Conservation (phyloP, 1,140 invertebrate species). For the Drosophila rhopaloa region DNA sequence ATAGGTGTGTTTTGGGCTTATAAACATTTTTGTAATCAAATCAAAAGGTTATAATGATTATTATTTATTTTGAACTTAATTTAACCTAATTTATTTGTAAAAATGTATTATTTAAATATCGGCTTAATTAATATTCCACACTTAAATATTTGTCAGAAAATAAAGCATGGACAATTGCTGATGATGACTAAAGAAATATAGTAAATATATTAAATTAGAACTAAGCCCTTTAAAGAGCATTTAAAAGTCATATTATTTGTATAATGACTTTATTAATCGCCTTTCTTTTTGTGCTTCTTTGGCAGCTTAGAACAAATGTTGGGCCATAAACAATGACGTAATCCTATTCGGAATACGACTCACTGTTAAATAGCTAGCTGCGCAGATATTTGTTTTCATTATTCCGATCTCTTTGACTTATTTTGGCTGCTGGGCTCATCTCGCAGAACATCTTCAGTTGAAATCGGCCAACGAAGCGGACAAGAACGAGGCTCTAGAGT, state of each 20-base stretch:
- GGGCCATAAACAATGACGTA: conserved; percentile 75
- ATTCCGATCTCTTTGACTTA: conserved; percentile 64
- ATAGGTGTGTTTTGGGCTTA: not conserved
- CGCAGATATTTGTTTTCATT: conserved; percentile 72
- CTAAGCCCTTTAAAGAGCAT: not conserved
- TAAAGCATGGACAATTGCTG: too few species aligned
- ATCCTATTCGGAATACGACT: conserved; percentile 42
- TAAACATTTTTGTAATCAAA: not conserved
- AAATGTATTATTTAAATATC: too few species aligned
- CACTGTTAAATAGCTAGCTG: conserved; percentile 39
- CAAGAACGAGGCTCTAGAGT: conserved; percentile 27
- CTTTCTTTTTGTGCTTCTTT: conserved; percentile 20
- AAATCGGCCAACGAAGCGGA: conserved; percentile 29
- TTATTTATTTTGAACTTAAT: too few species aligned
- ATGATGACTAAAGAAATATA: not conserved
- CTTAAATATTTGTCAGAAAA: too few species aligned
- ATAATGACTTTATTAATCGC: not conserved
- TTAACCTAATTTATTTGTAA: too few species aligned
- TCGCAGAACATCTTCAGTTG: conserved; percentile 52
- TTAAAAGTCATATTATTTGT: not conserved
- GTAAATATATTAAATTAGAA: not conserved
- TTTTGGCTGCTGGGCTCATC: conserved; percentile 71
- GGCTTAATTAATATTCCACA: too few species aligned
- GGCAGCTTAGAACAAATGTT: conserved; percentile 52
- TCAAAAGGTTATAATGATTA: too few species aligned